Base-by-base conservation (phyloP, 2,797 vertebrate species). In the Pseudochirops corinnae region DNA sequence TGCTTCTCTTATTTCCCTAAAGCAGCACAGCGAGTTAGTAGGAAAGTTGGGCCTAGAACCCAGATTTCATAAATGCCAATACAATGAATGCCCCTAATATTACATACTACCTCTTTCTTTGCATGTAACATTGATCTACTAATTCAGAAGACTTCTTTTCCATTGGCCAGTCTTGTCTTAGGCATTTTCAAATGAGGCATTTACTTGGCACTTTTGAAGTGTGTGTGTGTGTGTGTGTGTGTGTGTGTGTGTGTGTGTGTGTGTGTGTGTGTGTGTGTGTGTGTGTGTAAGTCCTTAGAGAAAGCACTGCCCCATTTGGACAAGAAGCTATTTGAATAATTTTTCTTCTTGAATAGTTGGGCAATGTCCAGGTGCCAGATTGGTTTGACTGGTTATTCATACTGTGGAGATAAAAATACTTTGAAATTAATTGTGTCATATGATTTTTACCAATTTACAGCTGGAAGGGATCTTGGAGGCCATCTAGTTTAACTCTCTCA, bases 1-100 rank as follows among this genome's bases (percentile, higher is more conserved):
- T 53, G 39, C 13, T 91, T 87, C 39, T 26, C 39, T 46, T 52
- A 67, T 0, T 31, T 90, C 53, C 56, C 90, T 67, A 58, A 26
- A 0, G 13, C 62, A 93, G 90, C 26, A 57, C 4, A 24, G 3
- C 9, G 46, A 7, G 91, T 55, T 93, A 55, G 94, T 93, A 82
- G 16, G 10, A 46, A 33, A 91, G 5, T 13, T 33, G 31, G 29
- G 13, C 4, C 1, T 7, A 55, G 46, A 93, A 92, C 0, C 4
- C 90, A 92, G 56, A 2, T 57, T 16, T 93, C 50, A n/a, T 55
- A 55, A 92, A n/a, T 94, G 90, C 29, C 21, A 60, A 67, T 52
- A 92, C 53, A 93, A 29, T 52, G n/a, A 93, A 33, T 52, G n/a
- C 39, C 90, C 58, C 92, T 29, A 74, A 26, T 46, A 94, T 46